Conservation (phyloP, 2,888 invertebrate genomes). For the Ichneumoninae sp. region DNA sequence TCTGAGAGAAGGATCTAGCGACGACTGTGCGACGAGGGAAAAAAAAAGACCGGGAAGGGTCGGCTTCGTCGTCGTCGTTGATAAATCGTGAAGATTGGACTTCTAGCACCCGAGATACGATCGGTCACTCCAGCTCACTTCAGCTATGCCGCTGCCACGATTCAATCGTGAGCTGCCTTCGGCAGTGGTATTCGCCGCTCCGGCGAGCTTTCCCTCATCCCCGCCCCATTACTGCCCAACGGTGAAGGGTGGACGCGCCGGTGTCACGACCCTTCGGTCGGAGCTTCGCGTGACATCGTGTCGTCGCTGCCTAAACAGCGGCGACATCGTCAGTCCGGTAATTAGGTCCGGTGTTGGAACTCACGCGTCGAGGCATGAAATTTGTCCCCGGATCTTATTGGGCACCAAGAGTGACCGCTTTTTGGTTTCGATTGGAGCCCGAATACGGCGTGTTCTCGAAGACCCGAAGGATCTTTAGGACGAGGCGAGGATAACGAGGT, state of each 20-base stretch:
- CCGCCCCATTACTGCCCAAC: conserved; percentile 2
- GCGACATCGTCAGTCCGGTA: conserved; percentile 8
- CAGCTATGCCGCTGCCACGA: conserved; percentile 68
- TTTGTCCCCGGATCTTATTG: neutral
- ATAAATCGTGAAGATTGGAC: conserved; percentile 82
- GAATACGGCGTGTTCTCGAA: too few species aligned
- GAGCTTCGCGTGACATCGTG: conserved; percentile 20
- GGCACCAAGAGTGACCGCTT: neutral
- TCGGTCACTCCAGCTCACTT: conserved; percentile 77
- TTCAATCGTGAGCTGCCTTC: conserved; percentile 75
- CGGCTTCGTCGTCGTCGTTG: conserved; percentile 72
- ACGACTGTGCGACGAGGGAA: conserved; percentile 50
- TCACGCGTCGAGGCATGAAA: neutral
- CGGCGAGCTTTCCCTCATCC: conserved; percentile 24
- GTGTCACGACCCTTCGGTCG: conserved; percentile 10
- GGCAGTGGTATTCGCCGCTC: conserved; percentile 13
- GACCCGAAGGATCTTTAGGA: too few species aligned
- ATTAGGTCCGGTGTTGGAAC: neutral
- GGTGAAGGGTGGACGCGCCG: conserved; percentile 7
- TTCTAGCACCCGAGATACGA: conserved; percentile 77
- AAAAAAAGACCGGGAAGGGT: conserved; percentile 68
- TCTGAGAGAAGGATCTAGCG: conserved; percentile 76
- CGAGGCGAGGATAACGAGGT: neutral
- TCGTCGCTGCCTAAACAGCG: neutral
- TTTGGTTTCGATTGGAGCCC: too few species aligned